phyloP scores from a whole-genome alignment of 2,113 vertebrate genomes.

The Thunnus maccoyii region DNA sequence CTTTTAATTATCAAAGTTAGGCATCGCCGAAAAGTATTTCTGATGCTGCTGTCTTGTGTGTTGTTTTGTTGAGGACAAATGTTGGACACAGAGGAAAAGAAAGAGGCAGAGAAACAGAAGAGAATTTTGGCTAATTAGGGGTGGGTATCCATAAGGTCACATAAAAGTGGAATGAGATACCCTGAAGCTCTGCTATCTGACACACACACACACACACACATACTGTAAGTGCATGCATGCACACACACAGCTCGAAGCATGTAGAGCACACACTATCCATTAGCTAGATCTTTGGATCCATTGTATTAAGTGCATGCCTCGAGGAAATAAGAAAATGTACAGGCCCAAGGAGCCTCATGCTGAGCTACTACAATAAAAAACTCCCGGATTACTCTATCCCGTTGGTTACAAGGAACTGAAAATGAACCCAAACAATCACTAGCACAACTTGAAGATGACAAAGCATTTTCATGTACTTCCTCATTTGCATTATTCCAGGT shows the following conservation, averaged over 20 bases:
- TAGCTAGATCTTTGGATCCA: slow-evolving; percentile 59
- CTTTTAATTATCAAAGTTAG: slow-evolving; percentile 34
- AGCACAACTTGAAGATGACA: neutral
- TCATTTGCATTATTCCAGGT: neutral
- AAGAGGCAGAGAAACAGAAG: slow-evolving; percentile 5
- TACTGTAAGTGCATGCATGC: neutral
- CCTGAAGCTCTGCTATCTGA: slow-evolving; percentile 44
- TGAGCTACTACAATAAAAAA: slow-evolving; percentile 38
- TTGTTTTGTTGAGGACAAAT: slow-evolving; percentile 28
- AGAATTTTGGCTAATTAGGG: slow-evolving; percentile 52
- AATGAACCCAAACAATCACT: slow-evolving; percentile 9
- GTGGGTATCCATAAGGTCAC: slow-evolving; percentile 62
- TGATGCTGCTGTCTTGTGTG: slow-evolving; percentile 3
- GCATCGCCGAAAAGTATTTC: neutral
- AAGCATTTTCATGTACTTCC: neutral
- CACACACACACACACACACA: slow-evolving; percentile 29
- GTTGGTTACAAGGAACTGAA: slow-evolving; percentile 1
- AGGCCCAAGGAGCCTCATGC: slow-evolving; percentile 9
- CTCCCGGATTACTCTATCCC: slow-evolving; percentile 20
- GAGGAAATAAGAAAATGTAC: slow-evolving; percentile 40
- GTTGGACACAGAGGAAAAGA: slow-evolving; percentile 25
- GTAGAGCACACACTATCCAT: slow-evolving; percentile 49
- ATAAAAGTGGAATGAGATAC: slow-evolving; percentile 71
- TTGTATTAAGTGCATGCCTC: slow-evolving; percentile 64
- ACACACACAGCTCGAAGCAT: neutral